A percentile compares a stretch with the other conserved stretches of the same genome.
These are phyloP conservation scores for Chesias legatella DNA, from an alignment of 2,888 invertebrate genomes.

Conservation along the genomic window DNA sequence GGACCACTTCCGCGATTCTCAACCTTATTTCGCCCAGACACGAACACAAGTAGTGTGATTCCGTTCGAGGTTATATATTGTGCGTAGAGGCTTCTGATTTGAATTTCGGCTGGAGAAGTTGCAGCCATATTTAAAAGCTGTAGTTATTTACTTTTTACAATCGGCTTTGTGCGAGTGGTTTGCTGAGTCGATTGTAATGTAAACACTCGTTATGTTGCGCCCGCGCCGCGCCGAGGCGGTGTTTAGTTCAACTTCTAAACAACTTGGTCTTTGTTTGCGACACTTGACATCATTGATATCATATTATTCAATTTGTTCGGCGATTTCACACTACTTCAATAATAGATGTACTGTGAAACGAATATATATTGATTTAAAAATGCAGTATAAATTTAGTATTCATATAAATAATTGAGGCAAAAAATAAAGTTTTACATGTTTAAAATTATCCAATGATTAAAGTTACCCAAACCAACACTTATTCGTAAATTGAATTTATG, in stretches of 20 bases:
- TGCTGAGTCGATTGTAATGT: conserved; percentile 27
- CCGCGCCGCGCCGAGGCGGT: conserved; percentile 5
- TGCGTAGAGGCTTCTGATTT: conserved; percentile 30
- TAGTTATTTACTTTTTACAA: conserved; percentile 35
- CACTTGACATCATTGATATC: conserved; percentile 24
- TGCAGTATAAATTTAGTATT: too few species aligned
- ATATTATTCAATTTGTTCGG: conserved; percentile 28
- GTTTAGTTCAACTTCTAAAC: conserved; percentile 15
- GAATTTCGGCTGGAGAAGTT: conserved; percentile 38
- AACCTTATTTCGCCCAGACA: conserved; percentile 32
- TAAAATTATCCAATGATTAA: too few species aligned
- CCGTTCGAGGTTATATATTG: conserved; percentile 12
- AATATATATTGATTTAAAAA: too few species aligned
- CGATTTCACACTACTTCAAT: conserved; percentile 25
- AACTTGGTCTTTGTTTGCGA: conserved; percentile 23
- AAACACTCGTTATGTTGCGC: conserved; percentile 20
- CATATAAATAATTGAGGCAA: too few species aligned
- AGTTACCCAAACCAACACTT: too few species aligned
- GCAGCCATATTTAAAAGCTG: conserved; percentile 35
- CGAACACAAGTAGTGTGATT: conserved; percentile 19
- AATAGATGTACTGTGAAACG: too few species aligned
- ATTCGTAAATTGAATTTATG: too few species aligned
- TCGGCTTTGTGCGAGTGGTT: conserved; percentile 27
- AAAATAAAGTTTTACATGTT: too few species aligned
- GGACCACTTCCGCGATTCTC: conserved; percentile 30